Conservation (phyloP, 2,113 vertebrate genomes). For the Crotophaga sulcirostris region DNA sequence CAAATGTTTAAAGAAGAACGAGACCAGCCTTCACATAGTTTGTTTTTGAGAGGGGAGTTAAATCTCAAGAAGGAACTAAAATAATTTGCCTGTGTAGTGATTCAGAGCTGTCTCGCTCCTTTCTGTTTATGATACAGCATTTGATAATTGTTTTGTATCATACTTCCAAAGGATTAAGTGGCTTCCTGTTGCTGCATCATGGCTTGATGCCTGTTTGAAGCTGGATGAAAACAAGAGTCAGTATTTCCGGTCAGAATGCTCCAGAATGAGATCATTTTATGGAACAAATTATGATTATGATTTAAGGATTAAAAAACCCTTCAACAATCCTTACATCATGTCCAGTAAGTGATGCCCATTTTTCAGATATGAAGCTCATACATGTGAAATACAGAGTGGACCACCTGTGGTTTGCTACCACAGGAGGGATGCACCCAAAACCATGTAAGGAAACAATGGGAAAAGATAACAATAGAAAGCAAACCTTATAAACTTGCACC, state of each 20-base stretch:
- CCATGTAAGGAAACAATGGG: neutral
- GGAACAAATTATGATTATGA: neutral
- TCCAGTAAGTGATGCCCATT: fast-evolving
- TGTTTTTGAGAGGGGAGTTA: neutral
- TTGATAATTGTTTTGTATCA: neutral
- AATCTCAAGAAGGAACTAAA: neutral
- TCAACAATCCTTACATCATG: neutral
- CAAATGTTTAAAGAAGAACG: neutral
- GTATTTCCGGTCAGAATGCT: neutral
- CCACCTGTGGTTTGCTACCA: neutral
- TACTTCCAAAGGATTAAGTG: neutral
- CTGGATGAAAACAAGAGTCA: neutral
- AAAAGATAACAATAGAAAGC: neutral
- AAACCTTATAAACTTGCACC: neutral
- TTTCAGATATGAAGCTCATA: neutral
- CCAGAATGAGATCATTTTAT: neutral
- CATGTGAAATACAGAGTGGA: neutral
- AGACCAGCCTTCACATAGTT: neutral
- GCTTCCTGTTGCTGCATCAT: neutral
- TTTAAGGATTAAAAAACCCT: neutral
- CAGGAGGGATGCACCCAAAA: neutral
- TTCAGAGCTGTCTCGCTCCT: neutral
- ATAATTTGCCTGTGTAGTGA: neutral
- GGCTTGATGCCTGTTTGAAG: neutral
- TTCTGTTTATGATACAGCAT: neutral